phyloP scores from a whole-genome alignment of 2,113 vertebrate genomes.

The Nibea coibor region DNA sequence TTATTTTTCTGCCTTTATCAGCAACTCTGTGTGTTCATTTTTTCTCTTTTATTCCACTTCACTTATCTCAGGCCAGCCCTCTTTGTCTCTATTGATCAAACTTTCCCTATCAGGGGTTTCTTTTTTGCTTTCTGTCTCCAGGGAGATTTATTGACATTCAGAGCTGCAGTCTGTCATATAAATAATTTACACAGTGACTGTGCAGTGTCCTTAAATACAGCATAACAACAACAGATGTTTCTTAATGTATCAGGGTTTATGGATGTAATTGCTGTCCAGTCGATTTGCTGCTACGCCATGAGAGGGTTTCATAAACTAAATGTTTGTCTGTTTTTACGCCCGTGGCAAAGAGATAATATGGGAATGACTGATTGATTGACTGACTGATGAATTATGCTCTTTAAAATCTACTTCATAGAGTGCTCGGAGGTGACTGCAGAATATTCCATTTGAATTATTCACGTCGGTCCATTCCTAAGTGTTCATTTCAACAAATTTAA shows the following conservation, averaged over 20 bases:
- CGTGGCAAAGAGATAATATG: neutral
- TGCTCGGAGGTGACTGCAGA: neutral
- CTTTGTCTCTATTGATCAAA: constrained; percentile 47
- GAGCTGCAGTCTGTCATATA: constrained; percentile 65
- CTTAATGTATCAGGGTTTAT: neutral
- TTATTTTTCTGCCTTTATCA: neutral
- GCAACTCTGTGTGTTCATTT: neutral
- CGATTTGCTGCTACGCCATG: neutral
- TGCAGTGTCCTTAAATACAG: constrained; percentile 40
- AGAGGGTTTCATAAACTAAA: neutral
- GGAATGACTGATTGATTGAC: neutral
- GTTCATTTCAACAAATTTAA: neutral
- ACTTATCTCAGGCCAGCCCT: constrained; percentile 18
- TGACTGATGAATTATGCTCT: constrained; percentile 11
- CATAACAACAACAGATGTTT: constrained; percentile 22
- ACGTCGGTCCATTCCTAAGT: neutral
- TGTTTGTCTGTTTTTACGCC: constrained; percentile 3
- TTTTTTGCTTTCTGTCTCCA: constrained; percentile 29
- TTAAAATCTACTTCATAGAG: constrained; percentile 2
- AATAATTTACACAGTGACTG: constrained; percentile 74
- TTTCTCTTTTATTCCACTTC: neutral
- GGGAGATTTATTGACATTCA: constrained; percentile 72
- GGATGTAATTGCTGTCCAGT: constrained; percentile 12
- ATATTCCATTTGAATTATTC: constrained; percentile 17
- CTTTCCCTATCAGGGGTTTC: constrained; percentile 11